Evolutionary conservation across 2,113 vertebrate species (phyloP).

Genomic region (Gnathonemus longibarbis): DNA sequence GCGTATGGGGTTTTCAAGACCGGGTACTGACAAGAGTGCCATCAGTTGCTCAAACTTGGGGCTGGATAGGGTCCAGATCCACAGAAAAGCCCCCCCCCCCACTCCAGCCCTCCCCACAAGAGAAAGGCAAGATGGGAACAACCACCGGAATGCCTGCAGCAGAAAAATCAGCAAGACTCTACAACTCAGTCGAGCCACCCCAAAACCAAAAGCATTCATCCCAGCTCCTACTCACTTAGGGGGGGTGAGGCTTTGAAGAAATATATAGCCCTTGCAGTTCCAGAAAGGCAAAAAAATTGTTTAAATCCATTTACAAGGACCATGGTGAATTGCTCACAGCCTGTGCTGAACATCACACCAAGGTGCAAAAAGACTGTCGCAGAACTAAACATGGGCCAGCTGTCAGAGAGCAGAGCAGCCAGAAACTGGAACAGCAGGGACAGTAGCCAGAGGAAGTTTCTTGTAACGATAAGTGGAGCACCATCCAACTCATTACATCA

Average conservation of each 20-base stretch:
- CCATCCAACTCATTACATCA: slow-evolving; percentile 2
- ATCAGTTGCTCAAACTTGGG: slow-evolving; percentile 25
- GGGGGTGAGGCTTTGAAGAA: background rate
- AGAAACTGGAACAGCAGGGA: background rate
- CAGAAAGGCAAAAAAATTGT: background rate
- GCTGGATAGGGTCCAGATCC: slow-evolving; percentile 21
- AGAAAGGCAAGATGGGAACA: background rate
- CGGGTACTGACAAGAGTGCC: slow-evolving; percentile 38
- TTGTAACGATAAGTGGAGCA: background rate
- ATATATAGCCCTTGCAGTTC: background rate
- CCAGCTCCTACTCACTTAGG: background rate
- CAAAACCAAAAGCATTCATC: background rate
- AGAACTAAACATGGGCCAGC: background rate
- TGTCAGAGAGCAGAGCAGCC: background rate
- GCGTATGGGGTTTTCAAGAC: slow-evolving; percentile 39
- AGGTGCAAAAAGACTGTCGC: background rate
- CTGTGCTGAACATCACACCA: background rate
- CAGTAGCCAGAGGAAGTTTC: background rate
- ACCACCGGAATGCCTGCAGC: background rate
- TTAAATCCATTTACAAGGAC: background rate
- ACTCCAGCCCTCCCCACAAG: background rate
- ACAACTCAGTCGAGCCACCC: background rate
- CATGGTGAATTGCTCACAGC: background rate
- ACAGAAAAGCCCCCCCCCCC: slow-evolving; percentile 9
- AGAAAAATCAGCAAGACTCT: background rate